phyloP scores from a whole-genome alignment of 2,113 vertebrate genomes.

The Atractosteus spatula region DNA sequence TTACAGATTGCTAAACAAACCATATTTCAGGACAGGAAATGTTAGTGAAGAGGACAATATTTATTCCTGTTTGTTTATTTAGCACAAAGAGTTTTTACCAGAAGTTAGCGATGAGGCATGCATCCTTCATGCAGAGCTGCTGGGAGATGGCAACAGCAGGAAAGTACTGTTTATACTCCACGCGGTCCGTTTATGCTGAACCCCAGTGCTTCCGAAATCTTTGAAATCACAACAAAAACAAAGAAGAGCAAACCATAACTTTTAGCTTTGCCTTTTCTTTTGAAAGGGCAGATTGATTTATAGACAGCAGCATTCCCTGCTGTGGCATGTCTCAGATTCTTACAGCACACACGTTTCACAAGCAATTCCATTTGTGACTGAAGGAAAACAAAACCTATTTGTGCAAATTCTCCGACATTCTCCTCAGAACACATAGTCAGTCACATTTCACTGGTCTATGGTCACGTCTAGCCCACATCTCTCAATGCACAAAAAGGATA shows the following conservation, averaged over 20 bases:
- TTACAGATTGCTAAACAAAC: background rate
- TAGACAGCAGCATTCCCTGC: too few species aligned
- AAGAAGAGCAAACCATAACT: background rate
- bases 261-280: too few species aligned
- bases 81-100: conserved; percentile 27
- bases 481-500: too few species aligned
- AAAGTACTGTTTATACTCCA: conserved; percentile 52
- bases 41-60: conserved; percentile 39
- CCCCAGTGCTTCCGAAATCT: conserved; percentile 43
- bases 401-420: too few species aligned
- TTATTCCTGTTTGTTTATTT: conserved; percentile 53
- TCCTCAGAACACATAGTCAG: too few species aligned
- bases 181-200: conserved; percentile 39
- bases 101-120: conserved; percentile 32
- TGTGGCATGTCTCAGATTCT: too few species aligned
- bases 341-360: too few species aligned
- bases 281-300: too few species aligned
- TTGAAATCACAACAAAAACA: conserved; percentile 30
- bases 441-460: too few species aligned
- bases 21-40: conserved; percentile 36
- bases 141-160: conserved; percentile 43
- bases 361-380: too few species aligned
- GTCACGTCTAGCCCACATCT: too few species aligned
- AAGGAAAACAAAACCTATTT: too few species aligned
- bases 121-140: conserved; percentile 42